phyloP scores from a whole-genome alignment of 2,113 vertebrate species.

The Fregata magnificens region DNA sequence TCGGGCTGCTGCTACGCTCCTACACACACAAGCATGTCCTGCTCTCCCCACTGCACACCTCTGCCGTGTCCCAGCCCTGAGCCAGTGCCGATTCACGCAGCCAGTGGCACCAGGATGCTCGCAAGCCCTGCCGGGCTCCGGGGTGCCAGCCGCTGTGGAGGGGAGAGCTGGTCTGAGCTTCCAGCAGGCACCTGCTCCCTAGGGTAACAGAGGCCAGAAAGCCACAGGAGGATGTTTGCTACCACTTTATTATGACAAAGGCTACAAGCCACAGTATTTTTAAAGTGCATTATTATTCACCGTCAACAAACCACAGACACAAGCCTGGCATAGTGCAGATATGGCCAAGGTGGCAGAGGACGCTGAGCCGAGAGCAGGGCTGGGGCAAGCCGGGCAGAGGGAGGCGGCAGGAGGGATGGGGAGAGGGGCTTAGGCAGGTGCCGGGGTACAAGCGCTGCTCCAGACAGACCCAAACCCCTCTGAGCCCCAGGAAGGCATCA shows the following conservation, averaged over 20 bases:
- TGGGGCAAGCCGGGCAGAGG: accelerated
- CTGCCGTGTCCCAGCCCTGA: neutral
- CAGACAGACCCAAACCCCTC: neutral
- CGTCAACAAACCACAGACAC: conserved; percentile 59
- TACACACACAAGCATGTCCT: neutral
- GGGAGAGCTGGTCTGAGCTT: accelerated
- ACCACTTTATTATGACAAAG: conserved; percentile 77
- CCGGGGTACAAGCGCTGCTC: conserved; percentile 15
- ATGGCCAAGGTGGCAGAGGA: neutral
- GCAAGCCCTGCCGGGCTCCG: accelerated
- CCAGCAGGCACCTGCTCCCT: neutral
- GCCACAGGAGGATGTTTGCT: neutral
- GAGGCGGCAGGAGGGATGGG: neutral
- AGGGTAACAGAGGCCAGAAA: neutral
- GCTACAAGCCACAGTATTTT: conserved; percentile 72
- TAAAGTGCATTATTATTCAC: conserved; percentile 78
- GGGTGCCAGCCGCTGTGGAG: accelerated
- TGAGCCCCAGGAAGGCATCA: neutral
- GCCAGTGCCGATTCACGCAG: neutral
- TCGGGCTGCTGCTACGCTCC: accelerated
- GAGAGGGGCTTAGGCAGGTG: neutral
- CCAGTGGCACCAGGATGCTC: accelerated
- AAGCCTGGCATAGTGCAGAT: conserved; percentile 52
- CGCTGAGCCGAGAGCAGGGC: neutral
- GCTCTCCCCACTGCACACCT: too few relatives aligned